phyloP scores from a whole-genome alignment of 1,140 invertebrate species.

The Drosophila pruinosa region DNA sequence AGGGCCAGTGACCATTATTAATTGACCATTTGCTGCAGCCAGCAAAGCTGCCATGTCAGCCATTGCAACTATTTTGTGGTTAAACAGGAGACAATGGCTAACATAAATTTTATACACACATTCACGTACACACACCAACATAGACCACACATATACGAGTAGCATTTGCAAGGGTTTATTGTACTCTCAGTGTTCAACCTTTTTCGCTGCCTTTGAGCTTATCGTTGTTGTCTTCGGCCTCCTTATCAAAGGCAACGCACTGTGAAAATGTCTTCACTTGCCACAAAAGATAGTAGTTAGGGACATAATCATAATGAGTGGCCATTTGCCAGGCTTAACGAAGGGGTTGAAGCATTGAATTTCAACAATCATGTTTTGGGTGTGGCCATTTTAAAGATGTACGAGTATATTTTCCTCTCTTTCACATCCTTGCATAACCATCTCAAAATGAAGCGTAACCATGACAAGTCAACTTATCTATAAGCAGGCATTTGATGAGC shows the following conservation, averaged over 20 bases:
- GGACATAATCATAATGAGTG: slow-evolving; percentile 22
- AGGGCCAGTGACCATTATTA: slow-evolving; percentile 75
- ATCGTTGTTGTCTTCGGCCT: slow-evolving; percentile 38
- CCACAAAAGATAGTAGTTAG: slow-evolving; percentile 41
- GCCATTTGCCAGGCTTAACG: slow-evolving; percentile 27
- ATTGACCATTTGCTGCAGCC: slow-evolving; percentile 73
- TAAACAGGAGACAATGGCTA: slow-evolving; percentile 65
- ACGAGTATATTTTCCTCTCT: not conserved
- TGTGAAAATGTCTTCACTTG: slow-evolving; percentile 52
- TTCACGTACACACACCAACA: not conserved
- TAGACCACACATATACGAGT: not conserved
- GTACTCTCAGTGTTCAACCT: slow-evolving; percentile 43
- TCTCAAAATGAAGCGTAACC: not conserved
- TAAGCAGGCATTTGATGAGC: no score
- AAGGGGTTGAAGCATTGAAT: slow-evolving; percentile 14
- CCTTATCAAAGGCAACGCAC: slow-evolving; percentile 67
- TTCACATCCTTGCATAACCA: not conserved
- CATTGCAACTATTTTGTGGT: slow-evolving; percentile 62
- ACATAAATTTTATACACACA: slow-evolving; percentile 55
- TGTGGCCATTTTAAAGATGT: slow-evolving; percentile 17
- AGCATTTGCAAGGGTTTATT: slow-evolving; percentile 43
- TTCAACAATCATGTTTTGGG: slow-evolving; percentile 4
- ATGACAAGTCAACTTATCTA: not conserved
- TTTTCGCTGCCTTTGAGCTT: slow-evolving; percentile 38
- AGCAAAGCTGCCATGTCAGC: slow-evolving; percentile 6